Conservation (phyloP, 1,140 invertebrate genomes). For the Liolophura sinensis region DNA sequence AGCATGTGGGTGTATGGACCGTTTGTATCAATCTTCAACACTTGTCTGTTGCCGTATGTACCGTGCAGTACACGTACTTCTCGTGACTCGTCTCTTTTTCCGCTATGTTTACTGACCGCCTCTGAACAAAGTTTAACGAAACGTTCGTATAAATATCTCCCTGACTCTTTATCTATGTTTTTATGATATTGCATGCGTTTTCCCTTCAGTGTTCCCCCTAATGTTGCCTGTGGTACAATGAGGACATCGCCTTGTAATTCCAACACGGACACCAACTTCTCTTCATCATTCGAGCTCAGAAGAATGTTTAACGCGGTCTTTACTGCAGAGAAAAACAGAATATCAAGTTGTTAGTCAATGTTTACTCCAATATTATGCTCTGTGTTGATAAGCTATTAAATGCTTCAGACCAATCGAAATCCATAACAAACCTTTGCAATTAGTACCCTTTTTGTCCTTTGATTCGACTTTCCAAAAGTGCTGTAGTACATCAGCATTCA, state of each 20-base stretch:
- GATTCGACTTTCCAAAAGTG: too few relatives aligned
- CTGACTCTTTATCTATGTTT: conserved; percentile 55
- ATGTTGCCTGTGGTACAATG: conserved; percentile 60
- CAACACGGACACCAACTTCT: conserved; percentile 46
- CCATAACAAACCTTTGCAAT: too few relatives aligned
- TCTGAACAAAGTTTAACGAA: conserved; percentile 47
- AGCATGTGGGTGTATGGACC: conserved; percentile 60
- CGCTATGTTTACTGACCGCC: conserved; percentile 25
- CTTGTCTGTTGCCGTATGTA: conserved; percentile 61
- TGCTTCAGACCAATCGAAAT: too few relatives aligned
- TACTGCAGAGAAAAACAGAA: conserved; percentile 41
- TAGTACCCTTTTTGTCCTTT: too few relatives aligned
- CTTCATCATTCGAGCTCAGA: conserved; percentile 46
- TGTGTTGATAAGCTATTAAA: too few relatives aligned
- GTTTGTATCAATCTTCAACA: conserved; percentile 59
- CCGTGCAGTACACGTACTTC: conserved; percentile 46
- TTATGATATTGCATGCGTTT: conserved; percentile 61
- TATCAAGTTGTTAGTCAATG: neutral
- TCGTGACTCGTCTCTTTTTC: conserved; percentile 2
- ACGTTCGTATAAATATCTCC: conserved; percentile 50
- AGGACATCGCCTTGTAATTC: conserved; percentile 58
- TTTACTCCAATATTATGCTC: too few relatives aligned
- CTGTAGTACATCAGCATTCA: too few relatives aligned
- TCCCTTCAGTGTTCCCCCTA: conserved; percentile 61
- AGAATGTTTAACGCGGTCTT: conserved; percentile 49